Base-by-base conservation (phyloP, 2,888 invertebrate species). In the Hedya salicella region DNA sequence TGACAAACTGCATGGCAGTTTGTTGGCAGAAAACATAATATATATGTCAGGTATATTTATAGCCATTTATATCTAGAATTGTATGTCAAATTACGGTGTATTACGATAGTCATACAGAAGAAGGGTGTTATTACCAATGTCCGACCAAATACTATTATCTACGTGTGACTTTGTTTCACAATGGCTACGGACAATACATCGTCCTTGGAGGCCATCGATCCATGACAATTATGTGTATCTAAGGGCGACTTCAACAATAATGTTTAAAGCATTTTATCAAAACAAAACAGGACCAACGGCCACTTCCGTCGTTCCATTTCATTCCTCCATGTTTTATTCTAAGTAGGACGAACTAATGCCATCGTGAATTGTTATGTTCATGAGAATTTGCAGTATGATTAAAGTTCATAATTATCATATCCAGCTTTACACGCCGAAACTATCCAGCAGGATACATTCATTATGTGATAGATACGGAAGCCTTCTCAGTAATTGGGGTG, bases 191-290 rank as follows among this genome's bases (percentile, higher is more conserved):
- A 57, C 68, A 46, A 65, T 60, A 64, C 50, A 66, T 59, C 68
- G 75, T 71, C 75, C 75, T 75, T 75, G 71, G 57, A 52, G 56
- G 32, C 69, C 70, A 77, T 75, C 77, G 75, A 77, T 72, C 74
- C 70, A 68, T 69, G 61, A 69, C 71, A 57, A 62, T 72, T 71
- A 72, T 71, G 65, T 69, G 69, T 64, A 70, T 67, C 56, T 60
- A 62, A 65, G 67, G 65, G 40, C 54, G 67, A 17, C 3, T 56
- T 54, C 36, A 48, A 54, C 39, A 14, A 54, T 25, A 39, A 40
- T 63, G 54, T 56, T 63, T 19, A 44, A 53, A 62, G 8, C 44
- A 46, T 39, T 36, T 25, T 25, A 32, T 44, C 44, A 46, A 32
- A 57, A 57, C 57, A 46, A 57, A 16, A 39, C 32, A 16, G 30